Percentiles rank a stretch among this genome's conserved stretches.
Evolutionary conservation across 1,140 invertebrate genomes (phyloP).

Genomic region (Ditylenchus dipsaci): DNA sequence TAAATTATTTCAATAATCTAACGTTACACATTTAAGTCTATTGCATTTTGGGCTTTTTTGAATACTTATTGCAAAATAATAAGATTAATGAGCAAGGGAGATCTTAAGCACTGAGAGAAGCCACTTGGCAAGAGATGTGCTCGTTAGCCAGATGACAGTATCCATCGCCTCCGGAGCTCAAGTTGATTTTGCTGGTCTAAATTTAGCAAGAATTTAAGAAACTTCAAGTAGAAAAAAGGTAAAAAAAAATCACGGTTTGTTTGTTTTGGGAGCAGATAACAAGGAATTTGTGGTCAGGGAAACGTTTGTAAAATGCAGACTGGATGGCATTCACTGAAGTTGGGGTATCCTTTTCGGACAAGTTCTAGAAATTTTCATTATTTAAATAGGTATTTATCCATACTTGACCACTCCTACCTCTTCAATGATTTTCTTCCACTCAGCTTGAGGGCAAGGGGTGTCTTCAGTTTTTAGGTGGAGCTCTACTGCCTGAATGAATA

Average conservation of each 20-base stretch:
- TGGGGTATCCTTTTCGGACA: background rate
- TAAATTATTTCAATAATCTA: no score
- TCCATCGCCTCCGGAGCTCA: conserved; percentile 19
- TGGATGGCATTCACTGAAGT: conserved; percentile 1
- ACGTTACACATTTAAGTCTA: no score
- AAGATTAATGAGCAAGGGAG: no score
- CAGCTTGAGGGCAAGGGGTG: conserved; percentile 25
- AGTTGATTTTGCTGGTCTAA: background rate
- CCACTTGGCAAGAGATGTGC: conserved; percentile 15
- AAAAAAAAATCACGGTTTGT: background rate
- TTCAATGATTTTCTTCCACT: conserved; percentile 18
- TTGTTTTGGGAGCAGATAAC: conserved; percentile 2
- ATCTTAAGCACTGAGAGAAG: conserved; percentile 14
- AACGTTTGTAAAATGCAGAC: conserved; percentile 1
- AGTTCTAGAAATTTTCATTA: background rate
- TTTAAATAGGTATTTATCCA: background rate
- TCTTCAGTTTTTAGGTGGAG: conserved; percentile 20
- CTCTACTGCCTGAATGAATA: conserved; percentile 3
- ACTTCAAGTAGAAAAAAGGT: conserved; percentile 1
- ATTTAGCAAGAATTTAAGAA: no score
- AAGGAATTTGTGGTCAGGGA: conserved; percentile 11
- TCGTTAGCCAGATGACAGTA: conserved; percentile 12
- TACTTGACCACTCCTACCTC: conserved; percentile 1
- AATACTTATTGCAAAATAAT: no score
- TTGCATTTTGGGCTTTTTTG: no score